Percentiles rank a stretch among this genome's conserved stretches.
phyloP scores from a whole-genome alignment of 30 jellyfish, hydroid and myxozoan genomes.

The Cassiopea xamachana region DNA sequence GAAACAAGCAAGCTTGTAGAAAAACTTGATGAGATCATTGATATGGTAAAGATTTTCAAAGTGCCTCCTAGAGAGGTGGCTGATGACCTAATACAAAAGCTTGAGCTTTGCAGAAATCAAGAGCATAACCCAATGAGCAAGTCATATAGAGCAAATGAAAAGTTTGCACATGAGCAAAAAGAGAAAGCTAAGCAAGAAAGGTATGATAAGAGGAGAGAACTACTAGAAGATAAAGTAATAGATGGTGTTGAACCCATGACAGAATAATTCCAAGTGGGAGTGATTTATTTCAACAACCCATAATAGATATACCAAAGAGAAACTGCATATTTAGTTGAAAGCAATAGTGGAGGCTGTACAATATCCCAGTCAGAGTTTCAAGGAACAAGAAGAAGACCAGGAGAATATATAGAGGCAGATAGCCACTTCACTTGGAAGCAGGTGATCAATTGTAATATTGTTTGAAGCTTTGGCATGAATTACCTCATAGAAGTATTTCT shows the following conservation, averaged over 20 bases:
- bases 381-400: too few relatives aligned
- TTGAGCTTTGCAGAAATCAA: conserved; percentile 70
- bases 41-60: conserved; percentile 61
- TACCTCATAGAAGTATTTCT: too few relatives aligned
- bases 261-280: neutral
- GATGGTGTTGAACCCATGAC: conserved; percentile 42
- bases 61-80: conserved; percentile 68
- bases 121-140: conserved; percentile 89
- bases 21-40: conserved; percentile 58
- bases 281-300: neutral
- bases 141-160: conserved; percentile 74
- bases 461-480: too few relatives aligned
- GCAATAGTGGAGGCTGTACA: too few relatives aligned
- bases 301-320: neutral
- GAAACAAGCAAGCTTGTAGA: conserved; percentile 22
- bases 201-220: conserved; percentile 27
- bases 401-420: too few relatives aligned
- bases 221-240: neutral
- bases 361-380: too few relatives aligned
- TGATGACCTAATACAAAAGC: conserved; percentile 52
- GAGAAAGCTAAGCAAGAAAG: conserved; percentile 69
- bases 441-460: too few relatives aligned
- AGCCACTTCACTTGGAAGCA: too few relatives aligned
- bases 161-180: conserved; percentile 62
- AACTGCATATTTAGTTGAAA: neutral